phyloP scores from a whole-genome alignment of 1,140 invertebrate species.

The Arion vulgaris region DNA sequence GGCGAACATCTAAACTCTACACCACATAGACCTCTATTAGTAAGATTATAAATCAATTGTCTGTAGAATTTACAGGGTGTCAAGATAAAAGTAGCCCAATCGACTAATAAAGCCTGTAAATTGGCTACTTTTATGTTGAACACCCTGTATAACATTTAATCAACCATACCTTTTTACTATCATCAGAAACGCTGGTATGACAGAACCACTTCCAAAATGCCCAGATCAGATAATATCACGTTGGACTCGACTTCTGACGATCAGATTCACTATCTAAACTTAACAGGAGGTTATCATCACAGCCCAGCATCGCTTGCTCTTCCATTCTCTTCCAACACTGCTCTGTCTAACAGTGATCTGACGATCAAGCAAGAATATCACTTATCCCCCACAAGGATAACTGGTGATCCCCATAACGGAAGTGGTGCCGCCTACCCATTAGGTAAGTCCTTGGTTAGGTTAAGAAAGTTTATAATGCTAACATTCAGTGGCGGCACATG shows the following conservation, averaged over 20 bases:
- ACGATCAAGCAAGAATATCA: constrained; percentile 25
- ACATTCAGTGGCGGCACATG: no score
- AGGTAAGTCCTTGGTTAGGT: not conserved
- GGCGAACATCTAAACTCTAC: no score
- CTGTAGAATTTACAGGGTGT: no score
- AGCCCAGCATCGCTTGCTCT: not conserved
- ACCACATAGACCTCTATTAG: no score
- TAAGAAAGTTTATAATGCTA: no score
- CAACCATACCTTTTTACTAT: no score
- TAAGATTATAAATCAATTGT: no score
- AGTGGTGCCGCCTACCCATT: constrained; percentile 17
- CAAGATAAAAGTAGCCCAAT: no score
- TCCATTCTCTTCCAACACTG: not conserved
- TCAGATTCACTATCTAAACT: not conserved
- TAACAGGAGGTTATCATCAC: constrained; percentile 15
- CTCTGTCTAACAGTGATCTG: not conserved
- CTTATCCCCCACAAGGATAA: not conserved
- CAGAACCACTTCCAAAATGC: constrained; percentile 24
- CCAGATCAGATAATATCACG: not conserved
- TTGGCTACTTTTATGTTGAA: no score
- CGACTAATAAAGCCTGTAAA: no score
- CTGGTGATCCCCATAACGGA: not conserved
- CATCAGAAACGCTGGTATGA: constrained; percentile 9
- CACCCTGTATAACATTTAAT: no score
- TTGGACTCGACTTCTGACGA: constrained; percentile 8